Conservation (phyloP, 2,888 invertebrate genomes). For the Cephus runcator region DNA sequence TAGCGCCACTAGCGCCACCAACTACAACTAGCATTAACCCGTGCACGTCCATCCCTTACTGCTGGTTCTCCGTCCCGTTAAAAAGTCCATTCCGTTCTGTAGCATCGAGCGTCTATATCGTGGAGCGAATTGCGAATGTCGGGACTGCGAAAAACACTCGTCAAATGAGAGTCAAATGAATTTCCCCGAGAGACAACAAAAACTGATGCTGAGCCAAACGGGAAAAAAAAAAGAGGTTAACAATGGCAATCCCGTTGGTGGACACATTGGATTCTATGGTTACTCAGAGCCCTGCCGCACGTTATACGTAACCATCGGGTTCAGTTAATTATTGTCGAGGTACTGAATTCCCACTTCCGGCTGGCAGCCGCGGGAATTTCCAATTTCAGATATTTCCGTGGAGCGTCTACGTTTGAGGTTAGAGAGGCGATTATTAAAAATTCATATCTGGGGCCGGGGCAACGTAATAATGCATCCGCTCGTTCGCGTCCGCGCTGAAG, state of each 20-base stretch:
- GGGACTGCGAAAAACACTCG: background rate
- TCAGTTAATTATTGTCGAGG: background rate
- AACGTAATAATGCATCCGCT: constrained; percentile 42
- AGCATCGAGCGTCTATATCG: background rate
- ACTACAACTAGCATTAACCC: background rate
- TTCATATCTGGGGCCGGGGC: constrained; percentile 38
- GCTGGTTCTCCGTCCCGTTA: background rate
- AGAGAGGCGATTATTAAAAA: constrained; percentile 50
- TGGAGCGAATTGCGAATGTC: background rate
- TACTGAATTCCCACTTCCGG: constrained; percentile 17
- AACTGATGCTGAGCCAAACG: background rate
- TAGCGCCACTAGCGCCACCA: background rate
- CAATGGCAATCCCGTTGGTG: background rate
- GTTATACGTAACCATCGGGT: background rate
- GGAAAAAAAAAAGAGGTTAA: background rate
- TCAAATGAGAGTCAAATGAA: background rate
- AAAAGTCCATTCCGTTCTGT: background rate
- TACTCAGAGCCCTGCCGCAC: background rate
- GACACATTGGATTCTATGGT: background rate
- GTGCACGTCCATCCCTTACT: background rate
- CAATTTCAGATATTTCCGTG: constrained; percentile 30
- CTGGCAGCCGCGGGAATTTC: constrained; percentile 34
- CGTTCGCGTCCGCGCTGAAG: background rate
- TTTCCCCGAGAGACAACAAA: background rate
- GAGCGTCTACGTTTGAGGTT: background rate